These are phyloP conservation scores for Mythimna vitellina DNA, from an alignment of 2,888 invertebrate species.

Conservation along the genomic window DNA sequence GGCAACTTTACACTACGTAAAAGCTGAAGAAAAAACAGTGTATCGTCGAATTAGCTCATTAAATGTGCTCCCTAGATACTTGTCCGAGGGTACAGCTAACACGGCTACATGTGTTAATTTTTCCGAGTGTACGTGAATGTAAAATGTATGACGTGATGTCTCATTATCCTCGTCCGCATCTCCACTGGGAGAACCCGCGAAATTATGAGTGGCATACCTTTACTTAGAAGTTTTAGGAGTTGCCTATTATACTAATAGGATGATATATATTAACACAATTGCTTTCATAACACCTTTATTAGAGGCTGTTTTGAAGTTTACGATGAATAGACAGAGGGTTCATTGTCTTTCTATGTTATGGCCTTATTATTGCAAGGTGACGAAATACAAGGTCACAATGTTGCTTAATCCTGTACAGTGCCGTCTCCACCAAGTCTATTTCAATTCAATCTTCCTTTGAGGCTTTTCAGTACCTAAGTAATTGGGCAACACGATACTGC, in stretches of 20 bases:
- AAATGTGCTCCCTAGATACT: constrained; percentile 27
- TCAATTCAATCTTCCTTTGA: constrained; percentile 41
- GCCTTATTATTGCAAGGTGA: constrained; percentile 25
- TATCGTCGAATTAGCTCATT: constrained; percentile 14
- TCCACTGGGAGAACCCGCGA: constrained; percentile 41
- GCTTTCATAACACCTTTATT: constrained; percentile 31
- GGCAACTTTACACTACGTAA: not conserved
- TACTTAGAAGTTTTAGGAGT: constrained; percentile 20
- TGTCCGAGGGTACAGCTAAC: constrained; percentile 11
- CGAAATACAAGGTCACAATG: constrained; percentile 31
- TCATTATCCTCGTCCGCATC: constrained; percentile 40
- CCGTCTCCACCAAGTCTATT: constrained; percentile 27
- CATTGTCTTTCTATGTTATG: constrained; percentile 45
- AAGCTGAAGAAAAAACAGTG: not conserved
- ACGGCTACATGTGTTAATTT: constrained; percentile 30
- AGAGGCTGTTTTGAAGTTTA: constrained; percentile 25
- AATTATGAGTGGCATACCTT: constrained; percentile 42
- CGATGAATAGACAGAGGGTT: constrained; percentile 10
- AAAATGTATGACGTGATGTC: constrained; percentile 54
- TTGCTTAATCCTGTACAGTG: constrained; percentile 33
- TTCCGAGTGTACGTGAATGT: constrained; percentile 24
- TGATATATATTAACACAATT: constrained; percentile 32
- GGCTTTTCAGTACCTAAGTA: not conserved
- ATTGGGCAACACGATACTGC: too few species aligned
- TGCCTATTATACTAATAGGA: constrained; percentile 27